Base-by-base conservation (phyloP, 2,797 vertebrate species). In the Darevskia mixta region DNA sequence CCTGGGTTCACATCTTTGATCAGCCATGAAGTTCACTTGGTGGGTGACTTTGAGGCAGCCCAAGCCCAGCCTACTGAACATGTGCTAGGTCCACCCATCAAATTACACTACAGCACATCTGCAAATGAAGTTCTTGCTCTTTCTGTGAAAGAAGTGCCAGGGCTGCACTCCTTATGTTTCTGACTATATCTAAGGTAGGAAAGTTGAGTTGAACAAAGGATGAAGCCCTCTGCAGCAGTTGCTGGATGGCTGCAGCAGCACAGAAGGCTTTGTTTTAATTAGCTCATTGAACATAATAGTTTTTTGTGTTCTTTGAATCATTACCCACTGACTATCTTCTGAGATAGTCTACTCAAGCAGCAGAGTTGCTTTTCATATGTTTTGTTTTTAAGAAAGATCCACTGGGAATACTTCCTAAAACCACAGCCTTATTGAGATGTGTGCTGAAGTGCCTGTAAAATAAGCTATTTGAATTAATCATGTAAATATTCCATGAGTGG, bases 401-500 rank as follows among this genome's bases (percentile, higher is more conserved):
- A 32, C 29, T 83, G 23, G 66, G 67, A 92, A 83, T 80, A 89
- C 43, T 79, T 88, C 8, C 18, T 45, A 45, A 82, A 49, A 80
- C 79, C 18, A 79, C 55, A 15, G 75, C 89, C 79, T 89, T 79
- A 82, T 79, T 87, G 86, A 79, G 75, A 75, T 75, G 89, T 93
- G 2, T 2, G 35, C 82, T 90, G 84, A 91, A 91, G 2, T 45
- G 78, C 25, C 4, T 69, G 17, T 89, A 92, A 88, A 93, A 72
- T 88, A 92, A 86, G 38, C 18, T 25, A 29, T 91, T 82, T 86
- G 58, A 86, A 83, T 93, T 91, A 85, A 18, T 83, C 41, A 76
- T 83, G 75, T 8, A 90, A 43, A 18, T 78, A 80, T 86, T 86
- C 41, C 4, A 25, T 35, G 29, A 3, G 18, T 85, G 5, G 5